These are phyloP conservation scores for Bilobella aurantiaca DNA, from an alignment of 1,140 invertebrate genomes.

Conservation along the genomic window DNA sequence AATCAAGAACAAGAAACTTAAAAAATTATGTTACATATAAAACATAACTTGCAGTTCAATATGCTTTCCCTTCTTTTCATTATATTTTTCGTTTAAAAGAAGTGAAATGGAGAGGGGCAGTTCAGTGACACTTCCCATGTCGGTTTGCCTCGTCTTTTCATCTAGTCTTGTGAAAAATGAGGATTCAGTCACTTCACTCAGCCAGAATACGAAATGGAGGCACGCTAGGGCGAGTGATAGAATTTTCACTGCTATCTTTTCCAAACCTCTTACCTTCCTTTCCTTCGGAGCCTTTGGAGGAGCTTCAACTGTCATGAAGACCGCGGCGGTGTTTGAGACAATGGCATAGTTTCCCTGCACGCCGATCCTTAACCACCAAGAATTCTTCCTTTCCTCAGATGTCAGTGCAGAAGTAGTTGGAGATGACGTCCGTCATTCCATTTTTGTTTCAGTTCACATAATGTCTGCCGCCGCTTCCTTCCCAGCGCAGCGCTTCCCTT, in stretches of 20 bases:
- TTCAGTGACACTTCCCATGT: constrained; percentile 3
- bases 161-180: constrained; percentile 36
- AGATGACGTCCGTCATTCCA: constrained; percentile 18
- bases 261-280: constrained; percentile 13
- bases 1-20: too few relatives aligned
- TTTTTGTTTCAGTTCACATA: constrained; percentile 13
- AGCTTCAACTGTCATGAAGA: not conserved
- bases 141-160: constrained; percentile 22
- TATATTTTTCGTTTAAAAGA: not conserved
- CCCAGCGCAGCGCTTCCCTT: not conserved
- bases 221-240: not conserved
- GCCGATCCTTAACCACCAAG: not conserved
- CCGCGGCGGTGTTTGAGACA: not conserved
- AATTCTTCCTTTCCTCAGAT: not conserved
- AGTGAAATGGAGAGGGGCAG: constrained; percentile 14
- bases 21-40: too few relatives aligned
- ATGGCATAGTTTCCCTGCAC: not conserved
- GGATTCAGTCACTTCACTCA: constrained; percentile 29
- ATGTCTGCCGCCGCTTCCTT: constrained; percentile 1
- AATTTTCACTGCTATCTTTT: constrained; percentile 10
- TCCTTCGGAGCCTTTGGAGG: too few relatives aligned
- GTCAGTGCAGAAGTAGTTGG: too few relatives aligned
- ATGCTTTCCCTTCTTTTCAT: not conserved
- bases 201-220: not conserved
- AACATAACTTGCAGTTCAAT: too few relatives aligned